Base-by-base conservation (phyloP, 2,113 vertebrate species). In the Bambusicola thoracicus region DNA sequence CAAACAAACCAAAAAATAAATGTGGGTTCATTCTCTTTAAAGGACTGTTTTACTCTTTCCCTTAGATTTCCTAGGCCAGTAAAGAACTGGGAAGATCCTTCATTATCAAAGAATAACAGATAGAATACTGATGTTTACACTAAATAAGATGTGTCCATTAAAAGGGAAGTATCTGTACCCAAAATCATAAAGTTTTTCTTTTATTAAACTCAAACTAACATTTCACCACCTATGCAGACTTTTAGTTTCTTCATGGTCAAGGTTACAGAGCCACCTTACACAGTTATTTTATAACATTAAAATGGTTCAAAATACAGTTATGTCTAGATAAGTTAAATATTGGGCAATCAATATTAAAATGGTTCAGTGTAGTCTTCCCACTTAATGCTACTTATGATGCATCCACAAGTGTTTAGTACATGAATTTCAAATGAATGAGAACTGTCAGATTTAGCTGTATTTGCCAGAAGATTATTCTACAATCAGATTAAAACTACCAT, bases 161-260 rank as follows among this genome's bases (percentile, higher is more conserved):
- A 81, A 58, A 95, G 34, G 34, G 48, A 59, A 32, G 13, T 80
- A 19, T 63, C 4, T 74, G 41, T 67, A 13, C 73, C 29, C n/a
- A 49, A 95, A 94, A 55, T 65, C 20, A 62, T 55, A 62, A 93
- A 75, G 32, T 87, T 62, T 83, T 24, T 91, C 16, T 89, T 79
- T 32, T 58, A 49, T 20, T 6, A 53, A 67, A 94, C 3, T 12
- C 32, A 51, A 88, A n/a, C 49, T 55, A 88, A 66, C 8, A 46
- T 30, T 41, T 73, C 14, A 68, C 8, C 16, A 15, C 17, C 10
- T 32, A 86, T 19, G 84, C 3, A 17, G 41, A 12, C 34, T 29
- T 55, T 85, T 85, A 25, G 18, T 66, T 70, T 81, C 63, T 49
- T 69, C 24, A 6, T 63, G 38, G 88, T 92, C 49, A 94, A 62